These are phyloP conservation scores for Parus major DNA, from an alignment of 2,113 vertebrate species.

Conservation along the genomic window DNA sequence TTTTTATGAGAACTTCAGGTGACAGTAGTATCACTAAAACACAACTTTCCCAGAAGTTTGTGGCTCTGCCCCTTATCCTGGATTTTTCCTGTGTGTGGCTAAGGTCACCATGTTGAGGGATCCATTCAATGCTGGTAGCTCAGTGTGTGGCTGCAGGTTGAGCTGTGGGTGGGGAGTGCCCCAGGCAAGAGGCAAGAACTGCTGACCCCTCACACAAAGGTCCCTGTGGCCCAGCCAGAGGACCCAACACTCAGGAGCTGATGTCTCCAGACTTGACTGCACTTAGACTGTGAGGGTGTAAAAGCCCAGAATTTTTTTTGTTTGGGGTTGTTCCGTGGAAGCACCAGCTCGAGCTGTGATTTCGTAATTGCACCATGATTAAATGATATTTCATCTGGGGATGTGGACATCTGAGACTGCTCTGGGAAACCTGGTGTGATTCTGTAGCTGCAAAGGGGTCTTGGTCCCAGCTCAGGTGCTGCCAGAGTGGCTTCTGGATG, in stretches of 20 bases:
- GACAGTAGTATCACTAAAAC: background rate
- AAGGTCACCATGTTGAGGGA: background rate
- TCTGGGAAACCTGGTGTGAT: background rate
- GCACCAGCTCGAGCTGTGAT: accelerated
- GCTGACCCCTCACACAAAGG: no score
- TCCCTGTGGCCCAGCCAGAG: background rate
- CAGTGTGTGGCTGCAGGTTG: background rate
- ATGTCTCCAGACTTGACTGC: background rate
- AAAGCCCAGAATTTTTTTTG: background rate
- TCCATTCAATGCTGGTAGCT: background rate
- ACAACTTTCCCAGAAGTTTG: background rate
- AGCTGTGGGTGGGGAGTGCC: background rate
- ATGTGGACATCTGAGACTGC: background rate
- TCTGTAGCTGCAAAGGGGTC: background rate
- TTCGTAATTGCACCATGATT: background rate
- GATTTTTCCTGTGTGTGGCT: background rate
- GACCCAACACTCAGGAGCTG: background rate
- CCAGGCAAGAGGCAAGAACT: accelerated
- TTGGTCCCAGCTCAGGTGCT: background rate
- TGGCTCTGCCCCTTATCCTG: background rate
- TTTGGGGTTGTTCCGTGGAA: background rate
- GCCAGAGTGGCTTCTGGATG: background rate
- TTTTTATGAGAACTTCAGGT: background rate
- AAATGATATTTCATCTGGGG: background rate
- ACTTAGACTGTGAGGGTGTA: background rate